Percentiles rank a stretch among this genome's conserved stretches.
phyloP scores from a whole-genome alignment of 2,888 invertebrate species.

The Mythimna albipuncta region DNA sequence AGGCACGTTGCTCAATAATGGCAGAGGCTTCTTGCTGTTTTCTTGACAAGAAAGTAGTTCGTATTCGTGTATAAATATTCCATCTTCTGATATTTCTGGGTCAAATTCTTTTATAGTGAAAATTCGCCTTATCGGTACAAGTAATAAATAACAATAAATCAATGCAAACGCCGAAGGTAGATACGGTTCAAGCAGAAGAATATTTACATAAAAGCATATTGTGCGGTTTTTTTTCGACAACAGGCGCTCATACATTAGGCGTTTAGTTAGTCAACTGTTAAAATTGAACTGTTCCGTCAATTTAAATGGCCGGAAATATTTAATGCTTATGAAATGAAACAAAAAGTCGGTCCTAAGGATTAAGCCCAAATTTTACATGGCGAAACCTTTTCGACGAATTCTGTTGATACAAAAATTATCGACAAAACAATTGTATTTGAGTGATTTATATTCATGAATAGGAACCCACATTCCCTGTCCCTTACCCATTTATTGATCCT shows the following conservation, averaged over 20 bases:
- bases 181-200: neutral
- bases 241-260: slow-evolving; percentile 23
- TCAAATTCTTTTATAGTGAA: neutral
- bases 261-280: slow-evolving; percentile 35
- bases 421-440: slow-evolving; percentile 7
- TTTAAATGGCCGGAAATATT: slow-evolving; percentile 75
- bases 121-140: neutral
- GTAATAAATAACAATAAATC: neutral
- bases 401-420: neutral
- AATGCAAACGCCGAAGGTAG: neutral
- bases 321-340: slow-evolving; percentile 67
- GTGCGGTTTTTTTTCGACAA: neutral
- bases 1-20: slow-evolving; percentile 63
- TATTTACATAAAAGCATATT: neutral
- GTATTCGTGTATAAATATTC: slow-evolving; percentile 23
- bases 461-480: slow-evolving; percentile 4
- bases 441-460: slow-evolving; percentile 40
- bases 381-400: slow-evolving; percentile 14
- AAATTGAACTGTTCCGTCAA: slow-evolving; percentile 60
- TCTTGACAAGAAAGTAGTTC: slow-evolving; percentile 17
- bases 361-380: slow-evolving; percentile 8
- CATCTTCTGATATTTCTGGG: neutral
- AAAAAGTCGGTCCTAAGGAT: slow-evolving; percentile 39
- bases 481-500: slow-evolving; percentile 25
- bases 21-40: slow-evolving; percentile 35